phyloP scores from a whole-genome alignment of 1,140 invertebrate species.

The Penaeus japonicus region DNA sequence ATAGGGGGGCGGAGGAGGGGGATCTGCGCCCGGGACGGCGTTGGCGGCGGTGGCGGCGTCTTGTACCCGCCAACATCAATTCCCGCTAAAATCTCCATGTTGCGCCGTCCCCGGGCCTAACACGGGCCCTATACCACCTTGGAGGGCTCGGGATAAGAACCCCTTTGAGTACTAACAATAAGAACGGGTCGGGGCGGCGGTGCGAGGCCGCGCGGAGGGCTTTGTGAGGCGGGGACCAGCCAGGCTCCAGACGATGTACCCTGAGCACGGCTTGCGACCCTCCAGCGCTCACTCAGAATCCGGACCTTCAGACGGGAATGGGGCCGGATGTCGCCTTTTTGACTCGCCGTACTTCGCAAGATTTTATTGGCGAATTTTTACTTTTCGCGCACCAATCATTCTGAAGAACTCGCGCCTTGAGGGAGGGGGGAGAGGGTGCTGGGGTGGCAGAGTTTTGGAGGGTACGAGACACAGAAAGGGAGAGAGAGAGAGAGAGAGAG shows the following conservation, averaged over 20 bases:
- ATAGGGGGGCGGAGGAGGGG: neutral
- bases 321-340: conserved; percentile 28
- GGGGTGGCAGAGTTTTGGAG: neutral
- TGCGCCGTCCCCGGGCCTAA: conserved; percentile 9
- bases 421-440: neutral
- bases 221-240: conserved; percentile 17
- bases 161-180: conserved; percentile 42
- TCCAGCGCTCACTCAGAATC: conserved; percentile 36
- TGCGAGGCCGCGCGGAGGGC: neutral
- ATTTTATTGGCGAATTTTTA: conserved; percentile 8
- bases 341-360: neutral
- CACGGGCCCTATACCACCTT: conserved; percentile 18
- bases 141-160: neutral
- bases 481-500: conserved; percentile 26
- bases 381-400: conserved; percentile 2
- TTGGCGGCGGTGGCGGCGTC: conserved; percentile 13
- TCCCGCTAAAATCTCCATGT: conserved; percentile 21
- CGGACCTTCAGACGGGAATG: neutral
- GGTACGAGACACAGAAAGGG: conserved; percentile 2
- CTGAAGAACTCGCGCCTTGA: neutral
- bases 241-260: conserved; percentile 24
- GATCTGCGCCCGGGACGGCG: neutral
- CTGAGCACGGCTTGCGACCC: conserved; percentile 20
- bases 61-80: conserved; percentile 35
- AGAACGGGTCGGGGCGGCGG: conserved; percentile 8